Percentiles rank a stretch among this genome's conserved stretches.
phyloP scores from a whole-genome alignment of 1,140 invertebrate species.

The Hypsibius dujardini region DNA sequence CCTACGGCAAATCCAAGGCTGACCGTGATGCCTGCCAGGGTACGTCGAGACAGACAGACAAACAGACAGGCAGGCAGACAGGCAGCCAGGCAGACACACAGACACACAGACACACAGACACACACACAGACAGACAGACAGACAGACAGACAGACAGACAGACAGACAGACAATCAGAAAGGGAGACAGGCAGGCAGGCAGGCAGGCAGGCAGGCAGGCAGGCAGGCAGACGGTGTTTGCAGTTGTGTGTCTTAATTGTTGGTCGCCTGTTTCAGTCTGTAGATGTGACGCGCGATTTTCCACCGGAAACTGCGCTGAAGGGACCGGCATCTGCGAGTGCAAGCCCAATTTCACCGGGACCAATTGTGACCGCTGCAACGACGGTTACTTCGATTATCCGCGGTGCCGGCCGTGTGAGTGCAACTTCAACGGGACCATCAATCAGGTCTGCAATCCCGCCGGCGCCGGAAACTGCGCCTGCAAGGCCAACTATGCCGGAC shows the following conservation, averaged over 20 bases:
- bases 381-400: conserved; percentile 84
- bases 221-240: too few species aligned
- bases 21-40: conserved; percentile 65
- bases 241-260: too few species aligned
- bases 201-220: too few species aligned
- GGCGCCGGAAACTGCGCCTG: conserved; percentile 67
- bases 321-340: conserved; percentile 75
- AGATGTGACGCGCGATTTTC: conserved; percentile 62
- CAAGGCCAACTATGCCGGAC: conserved; percentile 66
- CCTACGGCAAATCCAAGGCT: conserved; percentile 55
- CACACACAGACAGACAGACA: too few species aligned
- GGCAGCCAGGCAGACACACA: too few species aligned
- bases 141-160: too few species aligned
- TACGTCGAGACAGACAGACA: conserved; percentile 23
- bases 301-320: conserved; percentile 85
- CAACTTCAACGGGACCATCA: conserved; percentile 67
- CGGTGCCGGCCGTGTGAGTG: conserved; percentile 84
- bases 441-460: conserved; percentile 57
- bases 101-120: too few species aligned
- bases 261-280: conserved; percentile 48
- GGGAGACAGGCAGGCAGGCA: too few species aligned
- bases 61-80: too few species aligned
- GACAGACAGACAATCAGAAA: too few species aligned
- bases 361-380: conserved; percentile 61
- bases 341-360: conserved; percentile 58